phyloP scores from a whole-genome alignment of 2,797 vertebrate species.

The Mormyrus proboscirostris region DNA sequence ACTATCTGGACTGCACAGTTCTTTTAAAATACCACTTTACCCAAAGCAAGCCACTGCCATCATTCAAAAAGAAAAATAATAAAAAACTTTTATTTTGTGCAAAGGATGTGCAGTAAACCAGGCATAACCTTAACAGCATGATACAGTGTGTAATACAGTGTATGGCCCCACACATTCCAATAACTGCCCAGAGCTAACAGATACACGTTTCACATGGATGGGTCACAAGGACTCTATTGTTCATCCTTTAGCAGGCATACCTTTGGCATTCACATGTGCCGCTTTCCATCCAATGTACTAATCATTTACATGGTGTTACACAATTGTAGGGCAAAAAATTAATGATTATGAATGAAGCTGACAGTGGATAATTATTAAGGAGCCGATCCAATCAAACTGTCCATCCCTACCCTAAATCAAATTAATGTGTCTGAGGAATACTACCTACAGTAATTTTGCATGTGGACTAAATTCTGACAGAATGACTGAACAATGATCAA shows the following conservation, averaged over 20 bases:
- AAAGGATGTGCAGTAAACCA: neutral
- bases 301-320: neutral
- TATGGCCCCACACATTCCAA: neutral
- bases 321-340: neutral
- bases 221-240: neutral
- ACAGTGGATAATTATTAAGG: too few species aligned
- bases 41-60: neutral
- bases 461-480: neutral
- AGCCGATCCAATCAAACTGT: neutral
- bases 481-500: neutral
- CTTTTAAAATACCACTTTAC: neutral
- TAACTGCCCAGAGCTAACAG: neutral
- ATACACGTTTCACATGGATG: neutral
- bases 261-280: neutral
- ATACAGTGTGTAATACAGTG: neutral
- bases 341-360: too few species aligned
- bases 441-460: neutral
- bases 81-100: neutral
- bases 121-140: neutral
- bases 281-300: neutral
- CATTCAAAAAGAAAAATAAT: neutral
- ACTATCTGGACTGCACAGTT: neutral
- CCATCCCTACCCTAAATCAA: neutral
- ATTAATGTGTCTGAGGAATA: neutral
- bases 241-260: neutral